Evolutionary conservation across 2,113 vertebrate species (phyloP).

Genomic region (Raja brachyura): DNA sequence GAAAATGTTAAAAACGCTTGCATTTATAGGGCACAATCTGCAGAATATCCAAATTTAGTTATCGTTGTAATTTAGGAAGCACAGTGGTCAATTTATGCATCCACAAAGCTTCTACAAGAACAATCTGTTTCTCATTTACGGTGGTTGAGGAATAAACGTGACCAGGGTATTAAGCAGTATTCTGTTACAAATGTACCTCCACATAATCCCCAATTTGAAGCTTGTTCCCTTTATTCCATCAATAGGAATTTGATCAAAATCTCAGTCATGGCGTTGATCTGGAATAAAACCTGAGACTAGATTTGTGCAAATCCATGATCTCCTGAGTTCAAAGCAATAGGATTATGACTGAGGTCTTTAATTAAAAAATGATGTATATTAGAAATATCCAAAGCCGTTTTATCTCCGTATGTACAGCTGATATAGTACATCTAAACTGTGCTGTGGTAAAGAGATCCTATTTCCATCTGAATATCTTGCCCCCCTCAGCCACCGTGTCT

Average conservation of each 20-base stretch:
- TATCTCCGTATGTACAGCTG: neutral
- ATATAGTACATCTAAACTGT: neutral
- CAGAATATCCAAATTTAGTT: too few relatives aligned
- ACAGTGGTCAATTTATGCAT: too few relatives aligned
- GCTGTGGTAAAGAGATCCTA: neutral
- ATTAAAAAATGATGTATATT: neutral
- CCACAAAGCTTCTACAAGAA: too few relatives aligned
- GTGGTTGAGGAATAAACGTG: too few relatives aligned
- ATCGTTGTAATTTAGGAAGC: too few relatives aligned
- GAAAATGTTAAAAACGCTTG: neutral
- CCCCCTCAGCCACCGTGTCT: neutral
- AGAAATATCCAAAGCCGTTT: neutral
- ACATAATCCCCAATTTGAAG: neutral
- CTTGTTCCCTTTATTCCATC: neutral
- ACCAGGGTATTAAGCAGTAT: too few relatives aligned
- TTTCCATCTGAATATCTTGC: neutral
- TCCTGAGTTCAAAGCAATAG: too few relatives aligned
- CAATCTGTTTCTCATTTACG: too few relatives aligned
- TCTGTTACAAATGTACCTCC: neutral
- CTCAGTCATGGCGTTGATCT: neutral
- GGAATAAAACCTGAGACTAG: neutral
- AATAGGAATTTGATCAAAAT: neutral
- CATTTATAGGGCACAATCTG: too few relatives aligned
- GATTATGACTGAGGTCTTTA: too few relatives aligned
- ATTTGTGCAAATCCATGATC: too few relatives aligned